Evolutionary conservation across 2,888 invertebrate genomes (phyloP).

Genomic region (Platynereis dumerilii): DNA sequence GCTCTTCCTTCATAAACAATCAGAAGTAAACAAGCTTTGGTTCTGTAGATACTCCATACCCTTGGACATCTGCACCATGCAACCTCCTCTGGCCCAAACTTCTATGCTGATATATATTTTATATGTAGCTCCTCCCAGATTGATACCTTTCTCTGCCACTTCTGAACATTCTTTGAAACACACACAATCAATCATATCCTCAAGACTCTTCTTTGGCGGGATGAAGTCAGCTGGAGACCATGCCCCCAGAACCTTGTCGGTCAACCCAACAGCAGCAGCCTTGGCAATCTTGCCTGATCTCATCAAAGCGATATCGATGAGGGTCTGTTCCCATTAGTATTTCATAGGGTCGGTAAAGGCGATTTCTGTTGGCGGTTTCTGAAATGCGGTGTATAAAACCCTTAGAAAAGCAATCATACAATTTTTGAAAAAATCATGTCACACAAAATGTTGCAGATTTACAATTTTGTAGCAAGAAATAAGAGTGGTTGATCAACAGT

Average conservation of each 20-base stretch:
- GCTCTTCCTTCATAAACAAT: constrained; percentile 11
- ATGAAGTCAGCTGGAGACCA: constrained; percentile 24
- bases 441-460: too few species aligned
- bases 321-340: constrained; percentile 21
- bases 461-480: too few species aligned
- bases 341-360: background rate
- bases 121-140: background rate
- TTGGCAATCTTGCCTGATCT: constrained; percentile 4
- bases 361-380: background rate
- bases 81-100: background rate
- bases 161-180: background rate
- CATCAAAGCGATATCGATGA: constrained; percentile 17
- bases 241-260: constrained; percentile 14
- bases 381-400: too few species aligned
- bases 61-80: constrained; percentile 11
- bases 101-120: background rate
- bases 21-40: background rate
- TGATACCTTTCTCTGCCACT: background rate
- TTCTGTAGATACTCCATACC: constrained; percentile 13
- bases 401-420: too few species aligned
- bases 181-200: constrained; percentile 8
- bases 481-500: too few species aligned
- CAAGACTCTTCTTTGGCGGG: constrained; percentile 9
- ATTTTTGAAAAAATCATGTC: too few species aligned
- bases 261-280: constrained; percentile 11